A percentile compares a stretch with the other conserved stretches of the same genome.
These are phyloP conservation scores for Cyaniris semiargus DNA, from an alignment of 2,888 invertebrate genomes.

Conservation along the genomic window DNA sequence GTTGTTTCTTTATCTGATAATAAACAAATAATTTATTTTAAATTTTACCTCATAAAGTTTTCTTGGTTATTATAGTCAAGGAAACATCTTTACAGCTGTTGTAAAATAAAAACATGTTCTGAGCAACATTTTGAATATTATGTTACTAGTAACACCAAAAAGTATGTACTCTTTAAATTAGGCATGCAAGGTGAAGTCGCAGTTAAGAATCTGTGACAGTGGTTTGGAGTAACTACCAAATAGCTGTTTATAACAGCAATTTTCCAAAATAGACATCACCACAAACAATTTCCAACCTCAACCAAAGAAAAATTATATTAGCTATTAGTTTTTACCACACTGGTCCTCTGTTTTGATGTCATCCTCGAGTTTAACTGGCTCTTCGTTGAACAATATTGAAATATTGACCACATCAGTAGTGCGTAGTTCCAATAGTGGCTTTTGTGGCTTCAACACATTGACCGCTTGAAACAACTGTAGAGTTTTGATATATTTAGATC, in stretches of 20 bases:
- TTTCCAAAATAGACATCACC: too few species aligned
- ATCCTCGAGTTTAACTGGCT: not conserved
- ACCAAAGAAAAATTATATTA: not conserved
- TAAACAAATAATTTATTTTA: not conserved
- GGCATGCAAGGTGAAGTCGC: not conserved
- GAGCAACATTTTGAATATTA: too few species aligned
- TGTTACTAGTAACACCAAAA: too few species aligned
- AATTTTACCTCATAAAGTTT: not conserved
- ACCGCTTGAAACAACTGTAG: not conserved
- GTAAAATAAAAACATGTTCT: too few species aligned
- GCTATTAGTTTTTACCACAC: not conserved
- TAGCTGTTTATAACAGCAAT: not conserved
- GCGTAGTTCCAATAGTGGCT: not conserved
- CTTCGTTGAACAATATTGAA: not conserved
- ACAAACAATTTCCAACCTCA: too few species aligned
- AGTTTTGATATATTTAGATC: not conserved
- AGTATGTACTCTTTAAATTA: not conserved
- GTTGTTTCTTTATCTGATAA: not conserved
- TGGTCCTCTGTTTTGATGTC: not conserved
- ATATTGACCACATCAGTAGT: not conserved
- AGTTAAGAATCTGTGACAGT: not conserved
- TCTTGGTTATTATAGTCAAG: not conserved
- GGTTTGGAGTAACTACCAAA: not conserved
- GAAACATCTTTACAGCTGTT: not conserved
- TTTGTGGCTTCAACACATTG: not conserved